A percentile compares a stretch with the other conserved stretches of the same genome.
phyloP scores from a whole-genome alignment of 2,888 invertebrate genomes.

The Eristalis pertinax region DNA sequence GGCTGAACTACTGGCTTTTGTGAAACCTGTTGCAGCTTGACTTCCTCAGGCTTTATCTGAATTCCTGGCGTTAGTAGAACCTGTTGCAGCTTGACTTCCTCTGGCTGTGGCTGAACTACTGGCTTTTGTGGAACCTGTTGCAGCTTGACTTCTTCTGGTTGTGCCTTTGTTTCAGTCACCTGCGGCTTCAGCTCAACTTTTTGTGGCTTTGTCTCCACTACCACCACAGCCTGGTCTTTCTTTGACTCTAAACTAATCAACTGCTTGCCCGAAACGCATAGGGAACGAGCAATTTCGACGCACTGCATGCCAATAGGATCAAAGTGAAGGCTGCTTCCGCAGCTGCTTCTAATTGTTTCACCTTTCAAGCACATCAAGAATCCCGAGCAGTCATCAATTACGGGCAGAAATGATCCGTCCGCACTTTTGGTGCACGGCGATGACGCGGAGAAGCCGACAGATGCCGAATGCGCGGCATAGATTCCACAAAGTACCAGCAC shows the following conservation, averaged over 20 bases:
- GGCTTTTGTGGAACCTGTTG: too few relatives aligned
- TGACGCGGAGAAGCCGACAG: not conserved
- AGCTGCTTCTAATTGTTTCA: not conserved
- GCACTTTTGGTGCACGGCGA: slow-evolving; percentile 13
- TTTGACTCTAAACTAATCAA: not conserved
- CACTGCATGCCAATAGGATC: slow-evolving; percentile 28
- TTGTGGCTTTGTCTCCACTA: not conserved
- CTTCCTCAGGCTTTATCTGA: too few relatives aligned
- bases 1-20: not conserved
- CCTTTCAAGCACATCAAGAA: slow-evolving; percentile 46
- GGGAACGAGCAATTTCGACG: not conserved
- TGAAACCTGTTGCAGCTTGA: too few relatives aligned
- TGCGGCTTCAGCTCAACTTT: too few relatives aligned
- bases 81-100: too few relatives aligned
- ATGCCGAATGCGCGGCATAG: not conserved
- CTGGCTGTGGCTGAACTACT: too few relatives aligned
- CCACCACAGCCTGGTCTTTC: not conserved
- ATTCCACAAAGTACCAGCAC: slow-evolving; percentile 27
- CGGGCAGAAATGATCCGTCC: slow-evolving; percentile 24
- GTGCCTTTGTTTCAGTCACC: not conserved
- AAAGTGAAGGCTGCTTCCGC: slow-evolving; percentile 30
- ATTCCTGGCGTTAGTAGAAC: too few relatives aligned
- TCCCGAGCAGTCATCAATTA: slow-evolving; percentile 35
- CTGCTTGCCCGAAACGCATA: not conserved
- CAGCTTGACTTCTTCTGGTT: too few relatives aligned